A percentile compares a stretch with the other conserved stretches of the same genome.
phyloP scores from a whole-genome alignment of 2,797 vertebrate species.

The Macroramphosus scolopax region DNA sequence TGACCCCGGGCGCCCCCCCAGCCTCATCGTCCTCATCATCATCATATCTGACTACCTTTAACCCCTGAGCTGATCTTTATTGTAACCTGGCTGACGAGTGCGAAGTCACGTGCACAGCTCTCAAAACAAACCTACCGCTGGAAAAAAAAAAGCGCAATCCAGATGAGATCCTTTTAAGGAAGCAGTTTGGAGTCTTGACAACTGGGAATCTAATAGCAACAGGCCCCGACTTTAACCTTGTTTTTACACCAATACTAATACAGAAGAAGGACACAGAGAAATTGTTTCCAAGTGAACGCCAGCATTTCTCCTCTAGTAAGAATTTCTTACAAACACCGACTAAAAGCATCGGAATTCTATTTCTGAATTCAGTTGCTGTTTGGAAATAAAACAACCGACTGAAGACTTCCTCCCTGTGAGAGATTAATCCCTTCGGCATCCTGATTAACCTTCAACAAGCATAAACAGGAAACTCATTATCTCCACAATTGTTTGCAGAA shows the following conservation, averaged over 20 bases:
- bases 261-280: neutral
- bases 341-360: conserved; percentile 15
- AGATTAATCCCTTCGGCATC: conserved; percentile 38
- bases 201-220: conserved; percentile 24
- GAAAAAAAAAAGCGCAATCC: conserved; percentile 27
- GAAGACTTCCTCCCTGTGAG: conserved; percentile 57
- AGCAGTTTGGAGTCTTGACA: conserved; percentile 27
- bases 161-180: conserved; percentile 69
- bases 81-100: conserved; percentile 39
- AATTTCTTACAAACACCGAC: too few species aligned
- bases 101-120: conserved; percentile 36
- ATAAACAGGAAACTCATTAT: conserved; percentile 71
- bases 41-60: conserved; percentile 24
- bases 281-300: conserved; percentile 1
- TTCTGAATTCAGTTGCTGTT: conserved; percentile 30
- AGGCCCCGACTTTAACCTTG: conserved; percentile 19
- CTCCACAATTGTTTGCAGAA: conserved; percentile 18
- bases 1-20: conserved; percentile 15
- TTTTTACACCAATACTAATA: conserved; percentile 8
- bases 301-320: too few species aligned
- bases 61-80: conserved; percentile 24
- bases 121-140: conserved; percentile 35
- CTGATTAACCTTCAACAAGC: conserved; percentile 29
- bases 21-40: conserved; percentile 3
- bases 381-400: conserved; percentile 44